Evolutionary conservation across 2,113 vertebrate genomes (phyloP).

Genomic region (Passerina amoena): DNA sequence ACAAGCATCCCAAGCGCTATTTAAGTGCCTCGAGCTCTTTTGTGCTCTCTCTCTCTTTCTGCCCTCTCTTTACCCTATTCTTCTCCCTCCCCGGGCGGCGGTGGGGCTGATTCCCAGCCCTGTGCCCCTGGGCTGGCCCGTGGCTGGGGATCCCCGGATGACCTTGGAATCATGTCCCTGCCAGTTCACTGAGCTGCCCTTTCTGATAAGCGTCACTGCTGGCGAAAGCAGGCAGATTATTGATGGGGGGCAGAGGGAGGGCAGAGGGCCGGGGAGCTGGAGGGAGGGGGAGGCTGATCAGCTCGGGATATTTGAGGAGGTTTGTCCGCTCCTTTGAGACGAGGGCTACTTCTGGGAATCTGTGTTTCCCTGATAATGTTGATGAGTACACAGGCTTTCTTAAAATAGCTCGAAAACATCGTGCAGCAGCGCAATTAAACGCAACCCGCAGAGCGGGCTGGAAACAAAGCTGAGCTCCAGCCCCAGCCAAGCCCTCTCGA

Average conservation of each 20-base stretch:
- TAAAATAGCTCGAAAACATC: constrained; percentile 11
- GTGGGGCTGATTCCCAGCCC: background rate
- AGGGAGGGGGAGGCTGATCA: background rate
- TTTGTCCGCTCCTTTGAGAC: accelerated
- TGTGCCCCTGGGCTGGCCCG: background rate
- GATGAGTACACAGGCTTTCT: background rate
- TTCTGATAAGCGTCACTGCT: constrained; percentile 19
- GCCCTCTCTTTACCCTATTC: constrained; percentile 31
- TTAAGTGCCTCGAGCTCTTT: background rate
- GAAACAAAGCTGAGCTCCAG: background rate
- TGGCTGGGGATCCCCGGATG: background rate
- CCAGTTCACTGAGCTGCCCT: constrained; percentile 64
- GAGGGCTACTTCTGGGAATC: background rate
- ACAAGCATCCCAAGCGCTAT: background rate
- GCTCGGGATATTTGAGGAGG: background rate
- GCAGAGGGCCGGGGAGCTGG: accelerated
- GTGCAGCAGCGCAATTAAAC: background rate
- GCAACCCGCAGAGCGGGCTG: background rate
- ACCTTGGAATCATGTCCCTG: background rate
- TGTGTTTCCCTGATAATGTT: background rate
- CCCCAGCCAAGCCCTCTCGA: background rate
- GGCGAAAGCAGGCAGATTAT: constrained; percentile 1
- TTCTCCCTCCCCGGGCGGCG: background rate
- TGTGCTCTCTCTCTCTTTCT: constrained; percentile 24
- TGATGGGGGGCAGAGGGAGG: background rate